Base-by-base conservation (phyloP, 2,113 vertebrate genomes). In the Scomber scombrus region DNA sequence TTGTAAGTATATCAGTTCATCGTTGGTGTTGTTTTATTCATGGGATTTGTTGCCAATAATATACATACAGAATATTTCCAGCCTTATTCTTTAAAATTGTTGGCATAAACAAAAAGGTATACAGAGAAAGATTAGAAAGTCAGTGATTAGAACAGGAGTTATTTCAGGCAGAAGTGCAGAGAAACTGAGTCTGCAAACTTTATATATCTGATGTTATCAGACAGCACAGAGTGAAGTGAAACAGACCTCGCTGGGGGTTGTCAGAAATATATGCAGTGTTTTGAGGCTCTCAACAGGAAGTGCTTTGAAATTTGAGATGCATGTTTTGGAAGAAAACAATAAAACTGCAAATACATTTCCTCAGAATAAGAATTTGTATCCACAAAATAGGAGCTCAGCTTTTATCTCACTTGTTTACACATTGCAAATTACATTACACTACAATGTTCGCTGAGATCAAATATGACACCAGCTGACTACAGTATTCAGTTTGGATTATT, bases 201-300 rank as follows among this genome's bases (percentile, higher is more conserved):
- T 40, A 21, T 23, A 16, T 19, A 26, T 26, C 23, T 26, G 50
- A 63, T 64, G 58, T 71, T 57, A 64, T 76, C 51, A 58, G 50
- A 51, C 21, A 11, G 12, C 51, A n/a, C 19, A 19, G 21, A 14
- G 3, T 23, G 2, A 34, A 65, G 1, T 6, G 5, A 7, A 57
- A 11, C 23, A 56, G 40, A 23, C 31, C 47, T 26, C 2, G 1
- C 50, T 29, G 34, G 34, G 5, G 45, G 47, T 18, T 68, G 55
- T 26, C 23, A 68, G 50, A 65, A 56, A 47, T 29, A 77, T 0
- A n/a, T 13, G 9, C 16, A 40, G 1, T 51, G n/a, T 18, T 31
- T 11, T 34, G n/a, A 16, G 2, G 15, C 46, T 5, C 23, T 26
- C 23, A 51, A 62, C 58, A 71, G 58, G 63, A 62, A 64, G 34